phyloP scores from a whole-genome alignment of 2,113 vertebrate genomes.

The Engraulis encrasicolus region DNA sequence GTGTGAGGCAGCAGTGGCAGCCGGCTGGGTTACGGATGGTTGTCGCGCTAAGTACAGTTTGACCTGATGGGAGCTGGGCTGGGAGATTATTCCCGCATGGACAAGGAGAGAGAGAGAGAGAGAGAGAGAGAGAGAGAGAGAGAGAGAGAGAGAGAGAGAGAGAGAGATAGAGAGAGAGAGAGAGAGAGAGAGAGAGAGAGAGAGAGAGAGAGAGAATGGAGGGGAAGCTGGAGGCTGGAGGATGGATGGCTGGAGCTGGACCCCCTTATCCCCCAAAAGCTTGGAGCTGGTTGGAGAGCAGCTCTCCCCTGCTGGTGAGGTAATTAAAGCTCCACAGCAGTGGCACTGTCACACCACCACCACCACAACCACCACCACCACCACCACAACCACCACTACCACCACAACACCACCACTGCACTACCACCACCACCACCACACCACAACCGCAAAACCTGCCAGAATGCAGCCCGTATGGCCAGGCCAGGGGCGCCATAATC shows the following conservation, averaged over 20 bases:
- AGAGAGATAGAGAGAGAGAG: too few relatives aligned
- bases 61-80: conserved; percentile 49
- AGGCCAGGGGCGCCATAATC: conserved; percentile 80
- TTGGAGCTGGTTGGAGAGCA: conserved; percentile 47
- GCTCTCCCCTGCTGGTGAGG: conserved; percentile 78
- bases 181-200: too few relatives aligned
- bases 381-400: too few relatives aligned
- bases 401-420: conserved; percentile 68
- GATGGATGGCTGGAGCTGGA: too few relatives aligned
- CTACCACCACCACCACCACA: conserved; percentile 72
- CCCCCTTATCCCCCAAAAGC: neutral
- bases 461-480: conserved; percentile 67
- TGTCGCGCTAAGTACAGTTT: conserved; percentile 50
- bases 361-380: too few relatives aligned
- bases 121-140: conserved; percentile 62
- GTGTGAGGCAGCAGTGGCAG: neutral
- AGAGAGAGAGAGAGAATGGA: too few relatives aligned
- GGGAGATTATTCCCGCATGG: conserved; percentile 6
- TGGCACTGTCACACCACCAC: conserved; percentile 71
- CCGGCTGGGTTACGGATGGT: conserved; percentile 21
- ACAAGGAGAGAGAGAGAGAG: conserved; percentile 56
- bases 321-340: conserved; percentile 78
- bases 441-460: conserved; percentile 72
- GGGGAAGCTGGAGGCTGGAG: too few relatives aligned
- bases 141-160: too few relatives aligned